phyloP scores from a whole-genome alignment of 2,797 vertebrate genomes.

The Threskiornis aethiopicus region DNA sequence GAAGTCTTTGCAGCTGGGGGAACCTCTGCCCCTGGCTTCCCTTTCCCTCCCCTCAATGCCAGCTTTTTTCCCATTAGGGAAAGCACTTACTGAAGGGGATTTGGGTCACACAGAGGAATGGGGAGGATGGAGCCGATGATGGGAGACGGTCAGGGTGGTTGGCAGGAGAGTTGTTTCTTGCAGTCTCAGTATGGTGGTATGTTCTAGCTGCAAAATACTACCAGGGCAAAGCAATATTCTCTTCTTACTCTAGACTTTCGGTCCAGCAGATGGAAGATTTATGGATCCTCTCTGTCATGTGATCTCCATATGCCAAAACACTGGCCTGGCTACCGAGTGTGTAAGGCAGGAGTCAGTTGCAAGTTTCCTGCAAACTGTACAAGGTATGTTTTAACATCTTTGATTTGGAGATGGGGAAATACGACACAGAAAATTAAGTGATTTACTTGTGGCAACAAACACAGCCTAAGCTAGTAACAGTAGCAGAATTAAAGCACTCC shows the following conservation, averaged over 20 bases:
- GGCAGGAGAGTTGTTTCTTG: background rate
- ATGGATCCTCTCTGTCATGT: background rate
- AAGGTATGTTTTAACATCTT: background rate
- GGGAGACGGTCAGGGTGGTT: background rate
- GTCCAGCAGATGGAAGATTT: background rate
- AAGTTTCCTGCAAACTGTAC: background rate
- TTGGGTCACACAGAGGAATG: background rate
- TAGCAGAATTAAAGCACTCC: background rate
- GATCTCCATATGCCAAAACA: background rate
- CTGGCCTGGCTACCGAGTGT: background rate
- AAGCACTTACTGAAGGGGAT: background rate
- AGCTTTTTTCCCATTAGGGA: background rate
- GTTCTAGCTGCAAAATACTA: background rate
- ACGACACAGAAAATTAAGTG: background rate
- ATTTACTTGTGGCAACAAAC: background rate
- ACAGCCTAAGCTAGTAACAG: background rate
- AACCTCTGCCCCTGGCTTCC: background rate
- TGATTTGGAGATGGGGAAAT: background rate
- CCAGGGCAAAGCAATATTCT: background rate
- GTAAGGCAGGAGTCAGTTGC: background rate
- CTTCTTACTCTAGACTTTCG: background rate
- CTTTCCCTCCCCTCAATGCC: background rate
- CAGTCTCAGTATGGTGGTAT: background rate
- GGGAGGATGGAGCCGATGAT: accelerated
- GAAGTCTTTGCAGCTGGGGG: background rate